Evolutionary conservation across 37 sponge, comb jelly and placozoan genomes (phyloP), one percentile per base, ranked within the genome.

Genomic region (Spongilla lacustris): DNA sequence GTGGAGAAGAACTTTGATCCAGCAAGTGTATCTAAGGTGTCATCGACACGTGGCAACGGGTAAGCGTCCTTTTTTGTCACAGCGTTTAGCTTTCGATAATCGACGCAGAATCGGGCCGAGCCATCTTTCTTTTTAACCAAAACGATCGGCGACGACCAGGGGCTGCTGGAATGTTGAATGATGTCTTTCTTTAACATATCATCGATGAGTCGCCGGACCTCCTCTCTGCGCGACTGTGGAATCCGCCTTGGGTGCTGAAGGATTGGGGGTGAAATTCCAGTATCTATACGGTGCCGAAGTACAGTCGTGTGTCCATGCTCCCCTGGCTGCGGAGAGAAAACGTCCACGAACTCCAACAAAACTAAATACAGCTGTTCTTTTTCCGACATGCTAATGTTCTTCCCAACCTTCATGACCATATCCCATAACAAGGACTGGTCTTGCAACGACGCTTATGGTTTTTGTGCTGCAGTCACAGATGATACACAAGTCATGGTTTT

Each of bases 1-100:
- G 87, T 86, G 9, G 87, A 46, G 37, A 86, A 86, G 72, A 70
- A 85, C 48, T 25, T 50, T 26, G 71, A 58, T 68, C 41, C 26
- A 36, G 75, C n/a, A n/a, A n/a, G n/a, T n/a, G n/a, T n/a, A n/a
- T n/a, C n/a, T n/a, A n/a, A n/a, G n/a, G n/a, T n/a, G n/a, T n/a
- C n/a, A n/a, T n/a, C n/a, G n/a, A 33, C 23, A 85, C 86, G 33
- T 22, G 93, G 86, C 13, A 92, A 71, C 10, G 92, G 92, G 49
- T 68, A 91, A n/a, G 82, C 92, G 58, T 92, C 88, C 71, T 48
- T 82, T 77, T 79, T 82, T 5, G 92, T 88, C 0, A 92, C 84
- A 12, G 76, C 66, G 71, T 91, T 92, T 26, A 92, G 82, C 33
- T 50, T 41, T 1, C 89, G 78, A 66, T 92, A 92, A 71, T 92